Percentiles rank a stretch among this genome's conserved stretches.
phyloP scores from a whole-genome alignment of 2,888 invertebrate species.

The Odontocolon sp. region DNA sequence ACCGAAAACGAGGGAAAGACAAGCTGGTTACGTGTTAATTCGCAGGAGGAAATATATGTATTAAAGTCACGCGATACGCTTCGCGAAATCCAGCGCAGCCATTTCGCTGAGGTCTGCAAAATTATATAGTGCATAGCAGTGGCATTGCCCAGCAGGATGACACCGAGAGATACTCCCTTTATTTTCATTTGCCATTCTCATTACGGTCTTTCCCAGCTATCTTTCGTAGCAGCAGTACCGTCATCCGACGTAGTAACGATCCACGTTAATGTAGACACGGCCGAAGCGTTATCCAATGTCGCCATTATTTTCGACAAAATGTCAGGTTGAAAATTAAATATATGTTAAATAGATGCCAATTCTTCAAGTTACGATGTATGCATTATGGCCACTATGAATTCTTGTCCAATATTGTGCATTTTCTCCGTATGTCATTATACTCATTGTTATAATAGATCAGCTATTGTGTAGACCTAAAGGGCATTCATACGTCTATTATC shows the following conservation, averaged over 20 bases:
- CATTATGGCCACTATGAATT: too few relatives aligned
- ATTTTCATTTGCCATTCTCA: constrained; percentile 54
- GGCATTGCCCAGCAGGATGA: constrained; percentile 30
- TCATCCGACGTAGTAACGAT: constrained; percentile 18
- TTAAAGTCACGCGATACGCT: constrained; percentile 50
- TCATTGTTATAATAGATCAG: too few relatives aligned
- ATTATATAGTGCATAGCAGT: constrained; percentile 22
- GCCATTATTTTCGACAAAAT: not conserved
- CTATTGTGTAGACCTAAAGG: too few relatives aligned
- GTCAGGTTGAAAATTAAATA: not conserved
- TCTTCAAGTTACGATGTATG: too few relatives aligned
- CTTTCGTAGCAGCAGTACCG: constrained; percentile 22
- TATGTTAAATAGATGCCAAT: not conserved
- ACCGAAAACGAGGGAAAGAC: constrained; percentile 48
- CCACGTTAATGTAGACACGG: constrained; percentile 9
- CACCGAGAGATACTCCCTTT: constrained; percentile 50
- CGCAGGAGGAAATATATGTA: constrained; percentile 39
- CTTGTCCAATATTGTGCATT: too few relatives aligned
- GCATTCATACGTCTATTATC: too few relatives aligned
- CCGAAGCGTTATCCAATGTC: constrained; percentile 12
- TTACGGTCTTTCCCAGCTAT: constrained; percentile 50
- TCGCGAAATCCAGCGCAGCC: constrained; percentile 4
- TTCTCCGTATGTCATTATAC: too few relatives aligned
- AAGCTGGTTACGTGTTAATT: constrained; percentile 55
- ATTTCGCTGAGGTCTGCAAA: constrained; percentile 27